Percentiles rank a stretch among this genome's conserved stretches.
phyloP scores from a whole-genome alignment of 2,888 invertebrate species.

The Clunio marinus region DNA sequence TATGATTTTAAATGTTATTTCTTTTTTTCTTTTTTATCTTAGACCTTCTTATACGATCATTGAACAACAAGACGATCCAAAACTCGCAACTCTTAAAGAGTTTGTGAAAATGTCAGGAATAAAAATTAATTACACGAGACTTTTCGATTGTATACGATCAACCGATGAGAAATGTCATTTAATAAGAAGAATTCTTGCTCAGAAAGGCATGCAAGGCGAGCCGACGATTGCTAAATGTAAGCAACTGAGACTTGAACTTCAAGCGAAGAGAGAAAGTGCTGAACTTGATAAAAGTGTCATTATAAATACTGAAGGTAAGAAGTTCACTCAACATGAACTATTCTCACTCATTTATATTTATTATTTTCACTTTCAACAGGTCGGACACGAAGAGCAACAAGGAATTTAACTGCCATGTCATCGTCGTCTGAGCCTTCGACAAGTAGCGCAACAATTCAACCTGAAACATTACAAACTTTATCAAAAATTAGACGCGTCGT shows the following conservation, averaged over 20 bases:
- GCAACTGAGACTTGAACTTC: slow-evolving; percentile 14
- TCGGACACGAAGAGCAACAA: slow-evolving; percentile 22
- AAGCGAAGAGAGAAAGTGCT: slow-evolving; percentile 30
- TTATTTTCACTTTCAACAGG: background rate
- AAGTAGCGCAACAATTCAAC: slow-evolving; percentile 9
- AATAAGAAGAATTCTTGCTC: slow-evolving; percentile 21
- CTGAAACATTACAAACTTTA: slow-evolving; percentile 19
- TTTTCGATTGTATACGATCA: slow-evolving; percentile 14
- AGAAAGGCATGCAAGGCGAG: slow-evolving; percentile 29
- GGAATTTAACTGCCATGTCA: background rate
- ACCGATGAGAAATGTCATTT: slow-evolving; percentile 18
- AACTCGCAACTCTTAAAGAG: background rate
- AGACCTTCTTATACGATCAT: background rate
- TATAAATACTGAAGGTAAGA: slow-evolving; percentile 8
- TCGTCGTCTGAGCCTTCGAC: background rate
- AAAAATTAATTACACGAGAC: slow-evolving; percentile 22
- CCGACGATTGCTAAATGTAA: slow-evolving; percentile 25
- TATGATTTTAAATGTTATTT: too few relatives aligned
- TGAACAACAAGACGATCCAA: slow-evolving; percentile 10
- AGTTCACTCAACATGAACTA: background rate
- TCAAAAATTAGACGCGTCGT: slow-evolving; percentile 14
- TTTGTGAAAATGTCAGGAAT: slow-evolving; percentile 20
- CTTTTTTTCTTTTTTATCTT: too few relatives aligned
- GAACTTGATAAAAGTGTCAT: slow-evolving; percentile 32
- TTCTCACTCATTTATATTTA: background rate